Evolutionary conservation across 53 echinoderm and acorn worm species (phyloP).

Genomic region (Antedon mediterranea): DNA sequence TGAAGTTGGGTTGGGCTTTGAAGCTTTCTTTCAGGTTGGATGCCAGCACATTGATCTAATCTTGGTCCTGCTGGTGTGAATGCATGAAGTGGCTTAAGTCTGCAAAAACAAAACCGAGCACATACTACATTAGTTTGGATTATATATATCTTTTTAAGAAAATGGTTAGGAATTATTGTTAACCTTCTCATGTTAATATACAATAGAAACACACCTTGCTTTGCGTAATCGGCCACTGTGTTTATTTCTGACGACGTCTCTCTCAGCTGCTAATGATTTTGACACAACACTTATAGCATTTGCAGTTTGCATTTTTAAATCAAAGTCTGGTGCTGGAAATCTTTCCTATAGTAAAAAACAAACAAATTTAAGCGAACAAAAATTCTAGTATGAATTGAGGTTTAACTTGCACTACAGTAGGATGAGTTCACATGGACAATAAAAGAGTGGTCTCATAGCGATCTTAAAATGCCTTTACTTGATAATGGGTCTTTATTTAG

Average conservation of each 20-base stretch:
- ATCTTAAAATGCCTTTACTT: too few relatives aligned
- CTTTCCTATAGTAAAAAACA: too few relatives aligned
- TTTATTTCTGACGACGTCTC: conserved; percentile 28
- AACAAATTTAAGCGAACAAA: too few relatives aligned
- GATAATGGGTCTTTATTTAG: too few relatives aligned
- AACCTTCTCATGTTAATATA: too few relatives aligned
- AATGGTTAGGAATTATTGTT: too few relatives aligned
- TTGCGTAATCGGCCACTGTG: conserved; percentile 57
- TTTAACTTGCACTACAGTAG: too few relatives aligned
- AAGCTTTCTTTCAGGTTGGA: conserved; percentile 51
- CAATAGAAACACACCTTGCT: conserved; percentile 72
- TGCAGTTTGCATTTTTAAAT: conserved; percentile 69
- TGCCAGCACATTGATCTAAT: conserved; percentile 55
- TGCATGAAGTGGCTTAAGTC: conserved; percentile 80
- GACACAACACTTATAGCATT: conserved; percentile 59
- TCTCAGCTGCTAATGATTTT: conserved; percentile 31
- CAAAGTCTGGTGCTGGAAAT: conserved; percentile 63
- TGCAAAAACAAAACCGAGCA: conserved; percentile 8
- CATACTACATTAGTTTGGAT: too few relatives aligned
- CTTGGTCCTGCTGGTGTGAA: conserved; percentile 62
- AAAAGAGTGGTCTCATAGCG: too few relatives aligned
- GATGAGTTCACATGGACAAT: too few relatives aligned
- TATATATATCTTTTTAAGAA: too few relatives aligned
- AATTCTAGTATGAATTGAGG: too few relatives aligned
- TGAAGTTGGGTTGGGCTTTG: conserved; percentile 61